These are phyloP conservation scores for Enteromius fasciolatus DNA, from an alignment of 2,797 vertebrate species.

Conservation along the genomic window DNA sequence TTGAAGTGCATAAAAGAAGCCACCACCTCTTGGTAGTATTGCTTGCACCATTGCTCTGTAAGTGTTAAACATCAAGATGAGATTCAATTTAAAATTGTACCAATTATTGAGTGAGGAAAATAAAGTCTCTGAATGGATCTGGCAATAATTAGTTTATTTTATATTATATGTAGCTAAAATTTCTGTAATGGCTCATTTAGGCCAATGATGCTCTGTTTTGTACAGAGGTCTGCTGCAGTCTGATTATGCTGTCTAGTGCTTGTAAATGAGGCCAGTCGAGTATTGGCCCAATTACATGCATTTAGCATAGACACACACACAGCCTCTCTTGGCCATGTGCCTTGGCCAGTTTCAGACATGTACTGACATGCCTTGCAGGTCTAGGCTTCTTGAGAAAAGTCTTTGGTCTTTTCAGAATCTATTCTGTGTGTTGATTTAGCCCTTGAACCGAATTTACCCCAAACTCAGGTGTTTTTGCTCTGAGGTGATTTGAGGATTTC, in stretches of 20 bases:
- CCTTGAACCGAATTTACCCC: neutral
- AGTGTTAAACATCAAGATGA: neutral
- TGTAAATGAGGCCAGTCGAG: slow-evolving; percentile 54
- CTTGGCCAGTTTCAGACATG: neutral
- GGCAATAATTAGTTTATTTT: neutral
- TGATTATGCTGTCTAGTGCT: slow-evolving; percentile 49
- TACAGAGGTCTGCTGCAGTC: slow-evolving; percentile 17
- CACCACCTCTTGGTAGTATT: neutral
- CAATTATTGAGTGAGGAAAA: neutral
- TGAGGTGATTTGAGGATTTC: neutral
- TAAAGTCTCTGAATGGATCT: neutral
- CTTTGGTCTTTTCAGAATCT: neutral
- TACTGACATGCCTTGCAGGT: slow-evolving; percentile 6
- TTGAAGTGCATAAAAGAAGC: too few species aligned
- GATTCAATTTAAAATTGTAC: too few species aligned
- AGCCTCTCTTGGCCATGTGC: neutral
- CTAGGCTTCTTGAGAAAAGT: neutral
- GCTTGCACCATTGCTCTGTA: neutral
- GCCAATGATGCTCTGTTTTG: neutral
- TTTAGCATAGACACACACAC: slow-evolving; percentile 9
- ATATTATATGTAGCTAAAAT: neutral
- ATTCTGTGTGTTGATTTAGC: neutral
- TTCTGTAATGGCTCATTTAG: neutral
- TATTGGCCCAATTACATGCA: slow-evolving; percentile 56
- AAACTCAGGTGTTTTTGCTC: neutral